Percentiles rank a stretch among this genome's conserved stretches.
phyloP scores from a whole-genome alignment of 2,888 invertebrate species.

The Dione vanillae region DNA sequence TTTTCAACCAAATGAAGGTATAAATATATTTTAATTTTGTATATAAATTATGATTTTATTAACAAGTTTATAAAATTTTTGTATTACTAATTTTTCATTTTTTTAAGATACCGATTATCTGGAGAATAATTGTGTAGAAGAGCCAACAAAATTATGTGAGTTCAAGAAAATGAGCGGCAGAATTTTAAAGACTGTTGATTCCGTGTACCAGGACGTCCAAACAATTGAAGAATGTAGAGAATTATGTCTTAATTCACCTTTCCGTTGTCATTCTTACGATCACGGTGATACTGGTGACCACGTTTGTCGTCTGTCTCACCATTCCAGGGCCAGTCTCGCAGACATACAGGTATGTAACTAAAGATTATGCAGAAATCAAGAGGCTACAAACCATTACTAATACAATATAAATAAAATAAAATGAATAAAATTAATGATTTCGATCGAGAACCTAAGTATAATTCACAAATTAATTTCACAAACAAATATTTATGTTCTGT shows the following conservation, averaged over 20 bases:
- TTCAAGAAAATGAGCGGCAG: conserved; percentile 95
- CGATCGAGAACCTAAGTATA: too few species aligned
- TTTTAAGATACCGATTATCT: conserved; percentile 88
- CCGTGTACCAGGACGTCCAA: conserved; percentile 95
- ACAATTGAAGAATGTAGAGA: conserved; percentile 95
- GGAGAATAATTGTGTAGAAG: conserved; percentile 96
- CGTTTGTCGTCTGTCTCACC: conserved; percentile 96
- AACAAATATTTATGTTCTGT: too few species aligned
- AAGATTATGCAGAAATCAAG: not conserved
- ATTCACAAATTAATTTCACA: too few species aligned
- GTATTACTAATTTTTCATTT: conserved; percentile 25
- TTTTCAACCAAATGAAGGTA: conserved; percentile 88
- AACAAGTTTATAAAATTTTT: not conserved
- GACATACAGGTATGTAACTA: conserved; percentile 88
- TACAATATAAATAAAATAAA: too few species aligned
- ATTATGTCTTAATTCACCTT: conserved; percentile 94
- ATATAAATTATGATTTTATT: not conserved
- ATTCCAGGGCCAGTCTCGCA: conserved; percentile 93
- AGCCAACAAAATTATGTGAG: conserved; percentile 96
- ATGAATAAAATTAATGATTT: too few species aligned
- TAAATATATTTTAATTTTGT: conserved; percentile 20
- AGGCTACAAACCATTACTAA: not conserved
- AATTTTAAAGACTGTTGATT: conserved; percentile 96
- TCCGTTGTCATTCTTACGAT: conserved; percentile 96
- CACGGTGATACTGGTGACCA: conserved; percentile 96